Conservation (phyloP, 2,797 vertebrate species). For the Mustela erminea region DNA sequence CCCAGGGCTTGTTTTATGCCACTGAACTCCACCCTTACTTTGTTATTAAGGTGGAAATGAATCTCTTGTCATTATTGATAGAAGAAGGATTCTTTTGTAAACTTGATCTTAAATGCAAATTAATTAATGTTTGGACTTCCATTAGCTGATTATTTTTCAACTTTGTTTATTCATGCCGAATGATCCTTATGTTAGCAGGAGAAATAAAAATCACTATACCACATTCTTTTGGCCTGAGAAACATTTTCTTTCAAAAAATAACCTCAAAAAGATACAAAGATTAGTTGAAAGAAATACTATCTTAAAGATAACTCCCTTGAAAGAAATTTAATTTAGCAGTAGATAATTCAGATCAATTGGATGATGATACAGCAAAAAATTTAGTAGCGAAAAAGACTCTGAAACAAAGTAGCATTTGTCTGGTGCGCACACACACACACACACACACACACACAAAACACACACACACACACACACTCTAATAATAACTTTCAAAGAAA, state of each 20-base stretch:
- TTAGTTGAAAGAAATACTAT: conserved; percentile 18
- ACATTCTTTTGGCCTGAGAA: not conserved
- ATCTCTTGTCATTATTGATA: not conserved
- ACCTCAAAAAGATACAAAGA: conserved; percentile 13
- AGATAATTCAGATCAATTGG: conserved; percentile 11
- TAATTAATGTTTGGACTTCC: not conserved
- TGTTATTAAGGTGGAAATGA: not conserved
- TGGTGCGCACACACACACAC: accelerated
- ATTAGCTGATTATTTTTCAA: conserved; percentile 29
- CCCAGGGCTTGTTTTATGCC: not conserved
- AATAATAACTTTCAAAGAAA: conserved; percentile 26
- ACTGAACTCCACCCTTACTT: not conserved
- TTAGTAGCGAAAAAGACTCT: not conserved
- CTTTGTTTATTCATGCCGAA: not conserved
- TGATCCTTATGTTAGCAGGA: not conserved
- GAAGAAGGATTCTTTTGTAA: not conserved
- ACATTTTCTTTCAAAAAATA: not conserved
- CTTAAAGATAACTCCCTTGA: conserved; percentile 17
- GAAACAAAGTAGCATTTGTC: conserved; percentile 57
- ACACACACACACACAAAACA: accelerated
- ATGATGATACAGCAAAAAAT: conserved; percentile 15
- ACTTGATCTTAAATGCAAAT: not conserved
- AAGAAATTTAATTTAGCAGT: conserved; percentile 46
- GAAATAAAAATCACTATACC: conserved; percentile 11
- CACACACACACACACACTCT: not conserved